phyloP scores from a whole-genome alignment of 2,888 invertebrate species.

The Erebia ligea region DNA sequence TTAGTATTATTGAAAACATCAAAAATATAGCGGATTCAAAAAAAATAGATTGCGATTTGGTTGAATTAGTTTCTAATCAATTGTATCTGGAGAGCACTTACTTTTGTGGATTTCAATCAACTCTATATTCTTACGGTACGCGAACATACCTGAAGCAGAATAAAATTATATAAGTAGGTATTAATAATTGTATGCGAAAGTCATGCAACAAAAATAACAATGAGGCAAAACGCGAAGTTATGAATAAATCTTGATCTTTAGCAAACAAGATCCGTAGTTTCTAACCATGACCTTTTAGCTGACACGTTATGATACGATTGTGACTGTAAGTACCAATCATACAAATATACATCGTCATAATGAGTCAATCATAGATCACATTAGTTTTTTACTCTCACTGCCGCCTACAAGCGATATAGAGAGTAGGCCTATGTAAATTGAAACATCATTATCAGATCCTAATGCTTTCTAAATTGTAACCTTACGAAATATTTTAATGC shows the following conservation, averaged over 20 bases:
- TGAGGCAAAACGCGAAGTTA: constrained; percentile 11
- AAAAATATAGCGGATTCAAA: too few relatives aligned
- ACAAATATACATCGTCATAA: constrained; percentile 13
- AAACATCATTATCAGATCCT: background rate
- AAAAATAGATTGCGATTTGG: too few relatives aligned
- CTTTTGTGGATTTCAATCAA: background rate
- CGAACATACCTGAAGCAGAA: constrained; percentile 9
- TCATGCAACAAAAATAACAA: constrained; percentile 12
- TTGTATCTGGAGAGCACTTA: background rate
- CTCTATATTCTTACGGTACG: background rate
- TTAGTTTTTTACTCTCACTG: constrained; percentile 19
- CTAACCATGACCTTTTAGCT: constrained; percentile 19
- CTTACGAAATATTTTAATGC: constrained; percentile 1
- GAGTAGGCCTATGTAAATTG: constrained; percentile 10
- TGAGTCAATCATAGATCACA: constrained; percentile 19
- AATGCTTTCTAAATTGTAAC: background rate
- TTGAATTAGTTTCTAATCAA: too few relatives aligned
- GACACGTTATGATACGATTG: constrained; percentile 10
- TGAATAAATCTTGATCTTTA: constrained; percentile 17
- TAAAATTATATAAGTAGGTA: background rate
- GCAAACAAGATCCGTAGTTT: constrained; percentile 16
- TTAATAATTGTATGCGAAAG: background rate
- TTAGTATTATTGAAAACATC: too few relatives aligned
- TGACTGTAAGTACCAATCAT: constrained; percentile 12
- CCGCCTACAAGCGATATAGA: constrained; percentile 12